Base-by-base conservation (phyloP, 1,140 invertebrate species). In the Pissodes strobi region DNA sequence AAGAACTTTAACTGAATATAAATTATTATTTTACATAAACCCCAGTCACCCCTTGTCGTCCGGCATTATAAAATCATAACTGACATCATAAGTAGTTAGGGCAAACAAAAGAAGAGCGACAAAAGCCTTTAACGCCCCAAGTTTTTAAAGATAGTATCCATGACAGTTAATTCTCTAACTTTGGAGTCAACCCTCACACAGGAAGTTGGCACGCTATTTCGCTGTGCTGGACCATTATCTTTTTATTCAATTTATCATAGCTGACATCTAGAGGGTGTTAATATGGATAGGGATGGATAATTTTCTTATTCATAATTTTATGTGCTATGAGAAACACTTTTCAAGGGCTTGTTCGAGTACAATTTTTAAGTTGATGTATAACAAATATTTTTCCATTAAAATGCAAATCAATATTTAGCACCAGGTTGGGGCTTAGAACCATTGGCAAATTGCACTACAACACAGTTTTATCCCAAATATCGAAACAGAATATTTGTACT, bases 101-200 rank as follows among this genome's bases (percentile, higher is more conserved):
- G 65, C 58, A 70, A 73, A 73, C 71, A 73, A 73, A 69, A 68
- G n/a, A n/a, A n/a, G 69, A 67, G 53, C 66, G 53, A 62, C 61
- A 65, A 66, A 66, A 46, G 67, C 43, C 59, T 70, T 71, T 45
- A 45, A 68, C 67, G 65, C 71, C 71, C 70, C 64, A 66, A 67
- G 66, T 69, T 70, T 71, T 72, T 66, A 68, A 70, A 69, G 66
- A 64, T 67, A 45, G 71, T 74, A 74, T 74, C 72, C 69, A 74
- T 74, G 67, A 71, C 72, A 72, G 72, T 74, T 74, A 74, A 74
- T 74, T 65, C 69, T 66, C 51, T 48, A 55, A 69, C 51, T 53
- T 53, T 48, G n/a, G 27, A 37, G 49, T 49, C 60, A 60, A 67
- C 72, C 70, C 71, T 63, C 56, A 66, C 69, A 70, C 49, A 62